Percentiles rank a stretch among this genome's conserved stretches.
Conservation (phyloP, 1,140 invertebrate genomes). For the Orchesella cincta region DNA sequence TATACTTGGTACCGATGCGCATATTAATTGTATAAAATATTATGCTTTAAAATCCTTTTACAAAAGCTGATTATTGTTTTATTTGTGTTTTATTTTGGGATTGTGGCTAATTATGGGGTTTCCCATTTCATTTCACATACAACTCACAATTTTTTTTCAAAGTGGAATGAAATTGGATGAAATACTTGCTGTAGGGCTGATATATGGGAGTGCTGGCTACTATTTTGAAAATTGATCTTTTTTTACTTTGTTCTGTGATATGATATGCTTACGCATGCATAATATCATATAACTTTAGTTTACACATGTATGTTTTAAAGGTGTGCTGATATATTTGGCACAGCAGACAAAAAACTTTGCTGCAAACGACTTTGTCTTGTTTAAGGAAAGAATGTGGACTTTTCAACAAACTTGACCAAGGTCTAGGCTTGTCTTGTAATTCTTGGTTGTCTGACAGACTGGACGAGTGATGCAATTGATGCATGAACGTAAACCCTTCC, state of each 20-base stretch:
- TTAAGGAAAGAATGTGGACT: background rate
- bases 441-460: background rate
- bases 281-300: background rate
- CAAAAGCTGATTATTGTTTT: background rate
- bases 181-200: too few species aligned
- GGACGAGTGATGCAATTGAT: background rate
- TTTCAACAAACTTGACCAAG: slow-evolving; percentile 12
- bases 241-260: background rate
- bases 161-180: background rate
- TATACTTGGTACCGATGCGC: too few species aligned
- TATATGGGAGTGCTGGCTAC: background rate
- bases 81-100: background rate
- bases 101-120: background rate
- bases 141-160: background rate
- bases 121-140: background rate
- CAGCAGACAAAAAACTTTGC: background rate
- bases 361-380: background rate
- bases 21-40: too few species aligned
- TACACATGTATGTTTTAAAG: background rate
- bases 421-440: slow-evolving; percentile 10
- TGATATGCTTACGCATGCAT: background rate
- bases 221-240: background rate
- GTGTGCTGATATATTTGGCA: background rate
- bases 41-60: background rate
- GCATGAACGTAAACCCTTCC: background rate